Base-by-base conservation (phyloP, 2,888 invertebrate genomes). In the Drosophila kanekoi region DNA sequence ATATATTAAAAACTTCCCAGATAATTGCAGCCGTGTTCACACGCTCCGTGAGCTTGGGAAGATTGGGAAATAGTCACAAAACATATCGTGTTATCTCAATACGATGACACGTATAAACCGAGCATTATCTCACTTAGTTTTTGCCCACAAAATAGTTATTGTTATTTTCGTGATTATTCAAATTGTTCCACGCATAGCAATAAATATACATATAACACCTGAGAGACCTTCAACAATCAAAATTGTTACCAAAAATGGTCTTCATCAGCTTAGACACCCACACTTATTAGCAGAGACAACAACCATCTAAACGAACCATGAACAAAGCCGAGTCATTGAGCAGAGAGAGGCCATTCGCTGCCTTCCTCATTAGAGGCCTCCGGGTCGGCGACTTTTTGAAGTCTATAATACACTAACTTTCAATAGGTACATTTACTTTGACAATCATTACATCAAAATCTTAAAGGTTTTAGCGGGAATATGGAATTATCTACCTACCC, bases 241-340 rank as follows among this genome's bases (percentile, higher is more conserved):
- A 52, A 53, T 48, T 53, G n/a, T 43, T 23, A 33, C 76, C 68
- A 44, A 48, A 62, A 45, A 65, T 68, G 64, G 79, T 35, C 49
- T 59, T 13, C 61, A 23, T 43, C 14, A 48, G 60, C 51, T 79
- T 56, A 65, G 77, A 67, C 82, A 74, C 83, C 79, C 61, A 70
- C 81, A 64, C 47, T 6, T 16, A 32, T 38, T 68, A 74, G 64
- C 70, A 10, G n/a, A 75, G 71, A 65, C 71, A 57, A 52, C 51
- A 77, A 72, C 68, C 70, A 20, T 47, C 23, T 11, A 40, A 69
- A 51, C 48, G 28, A 56, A 56, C 64, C 69, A 49, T 73, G 56
- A 57, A 45, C 56, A 53, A 45, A 57, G 59, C 41, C 72, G 28
- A 59, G 52, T 65, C 75, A 78, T 69, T 70, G 66, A 58, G 33